Base-by-base conservation (phyloP, 1,140 invertebrate genomes). In the Solenopsis invicta region DNA sequence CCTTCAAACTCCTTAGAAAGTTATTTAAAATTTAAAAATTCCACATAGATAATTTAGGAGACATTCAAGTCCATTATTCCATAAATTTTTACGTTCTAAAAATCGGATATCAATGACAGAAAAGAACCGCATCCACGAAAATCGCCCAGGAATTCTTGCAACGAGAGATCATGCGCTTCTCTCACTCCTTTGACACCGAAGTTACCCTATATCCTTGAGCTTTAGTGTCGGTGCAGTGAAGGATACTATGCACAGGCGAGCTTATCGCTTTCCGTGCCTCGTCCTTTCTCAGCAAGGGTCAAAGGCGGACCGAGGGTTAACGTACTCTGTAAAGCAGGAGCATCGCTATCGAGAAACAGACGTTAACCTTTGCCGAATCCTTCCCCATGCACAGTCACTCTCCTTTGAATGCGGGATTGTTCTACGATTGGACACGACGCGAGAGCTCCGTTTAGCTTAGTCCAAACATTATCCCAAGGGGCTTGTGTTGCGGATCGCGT, bases 361-460 rank as follows among this genome's bases (percentile, higher is more conserved):
- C 80, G 69, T 48, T 84, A 84, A 84, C 80, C 80, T 84, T 75
- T 84, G 24, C 67, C 24, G 18, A 84, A 74, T 61, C 41, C 80
- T 50, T 13, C 29, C 21, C 29, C 41, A 29, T 59, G 24, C 24
- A 8, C n/a, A 16, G 21, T 52, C n/a, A 50, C 24, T 67, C 45
- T 37, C 54, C 80, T 84, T 84, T 84, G 80, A 84, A 45, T 50
- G 13, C 54, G 29, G 24, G 18, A 84, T 84, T 75, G 54, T 75
- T 75, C 54, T 84, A 62, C 69, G 54, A 84, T 84, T 84, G 54
- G 54, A 16, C 45, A 13, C 54, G 69, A 75, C 24, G 41, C 9
- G 18, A 34, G 54, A 74, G 74, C 24, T 75, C 45, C 24, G 54
- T 50, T 29, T 75, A 54, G 69, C 69, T 74, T 84, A 74, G 80